phyloP scores from a whole-genome alignment of 1,140 invertebrate genomes.

The Diabrotica undecimpunctata region DNA sequence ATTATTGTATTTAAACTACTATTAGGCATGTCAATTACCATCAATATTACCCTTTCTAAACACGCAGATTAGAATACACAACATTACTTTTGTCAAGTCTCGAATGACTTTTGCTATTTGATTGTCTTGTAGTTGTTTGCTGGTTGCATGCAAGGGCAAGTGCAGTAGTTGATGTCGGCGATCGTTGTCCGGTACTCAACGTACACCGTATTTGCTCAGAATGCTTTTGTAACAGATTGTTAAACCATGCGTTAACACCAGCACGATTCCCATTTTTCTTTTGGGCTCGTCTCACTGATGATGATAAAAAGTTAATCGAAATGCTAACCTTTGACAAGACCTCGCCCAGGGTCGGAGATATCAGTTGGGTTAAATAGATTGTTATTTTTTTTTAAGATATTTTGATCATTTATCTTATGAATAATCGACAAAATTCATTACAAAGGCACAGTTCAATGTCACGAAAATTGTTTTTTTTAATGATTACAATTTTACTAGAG shows the following conservation, averaged over 20 bases:
- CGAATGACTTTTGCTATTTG: no score
- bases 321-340: conserved; percentile 2
- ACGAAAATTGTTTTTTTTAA: no score
- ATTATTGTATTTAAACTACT: no score
- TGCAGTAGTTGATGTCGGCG: conserved; percentile 15
- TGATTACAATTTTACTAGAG: no score
- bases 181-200: neutral
- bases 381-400: neutral
- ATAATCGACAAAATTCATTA: no score
- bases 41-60: no score
- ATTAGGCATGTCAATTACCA: no score
- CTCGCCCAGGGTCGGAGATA: neutral
- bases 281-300: neutral
- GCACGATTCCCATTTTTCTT: conserved; percentile 14
- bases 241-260: conserved; percentile 21
- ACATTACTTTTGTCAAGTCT: no score
- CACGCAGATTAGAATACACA: no score
- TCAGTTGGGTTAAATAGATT: neutral
- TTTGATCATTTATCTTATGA: neutral
- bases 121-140: neutral
- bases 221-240: conserved; percentile 20
- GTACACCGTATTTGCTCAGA: conserved; percentile 5
- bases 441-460: no score
- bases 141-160: conserved; percentile 10
- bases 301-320: conserved; percentile 3